Base-by-base conservation (phyloP, 2,797 vertebrate species). In the Phaenicophaeus curvirostris region DNA sequence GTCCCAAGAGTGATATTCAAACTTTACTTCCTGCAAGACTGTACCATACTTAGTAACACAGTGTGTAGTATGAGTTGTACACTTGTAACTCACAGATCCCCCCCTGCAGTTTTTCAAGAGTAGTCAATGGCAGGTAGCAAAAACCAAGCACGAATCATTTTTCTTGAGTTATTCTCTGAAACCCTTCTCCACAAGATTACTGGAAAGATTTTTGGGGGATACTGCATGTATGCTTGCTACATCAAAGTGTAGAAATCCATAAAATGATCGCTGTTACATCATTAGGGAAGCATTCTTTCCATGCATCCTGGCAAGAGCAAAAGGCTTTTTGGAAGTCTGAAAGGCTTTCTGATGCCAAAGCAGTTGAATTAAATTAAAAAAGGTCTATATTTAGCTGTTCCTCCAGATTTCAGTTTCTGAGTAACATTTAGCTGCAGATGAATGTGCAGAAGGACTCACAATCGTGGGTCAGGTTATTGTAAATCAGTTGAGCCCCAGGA, bases 201-300 rank as follows among this genome's bases (percentile, higher is more conserved):
- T 59, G 44, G 58, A 55, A 87, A 69, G 65, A 59, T 31, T 78
- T 63, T 61, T 30, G 3, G 28, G 59, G 33, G 9, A 15, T 66
- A 73, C 41, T 55, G 92, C 63, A 79, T 87, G 23, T 48, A 51
- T 30, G 7, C 37, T 90, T 57, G 11, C 51, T 89, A 69, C 63
- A 39, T 44, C 54, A 24, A 81, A 91, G 73, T 91, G 65, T 13
- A 87, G 51, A 89, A 92, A 81, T 67, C 59, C 73, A 67, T 90
- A 73, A 92, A 92, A 91, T 86, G 86, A 81, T 81, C 78, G 73
- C 37, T 35, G 16, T 86, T 89, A 92, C 79, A 61, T 39, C 85
- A 66, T 93, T 51, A 95, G 82, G 73, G 82, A 93, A 94, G 62
- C 11, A 1, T 89, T 91, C 53, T 96, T 96, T 96, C 92, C 95